Percentiles rank a stretch among this genome's conserved stretches.
phyloP scores from a whole-genome alignment of 1,140 invertebrate species.

The Heterodera carotae region DNA sequence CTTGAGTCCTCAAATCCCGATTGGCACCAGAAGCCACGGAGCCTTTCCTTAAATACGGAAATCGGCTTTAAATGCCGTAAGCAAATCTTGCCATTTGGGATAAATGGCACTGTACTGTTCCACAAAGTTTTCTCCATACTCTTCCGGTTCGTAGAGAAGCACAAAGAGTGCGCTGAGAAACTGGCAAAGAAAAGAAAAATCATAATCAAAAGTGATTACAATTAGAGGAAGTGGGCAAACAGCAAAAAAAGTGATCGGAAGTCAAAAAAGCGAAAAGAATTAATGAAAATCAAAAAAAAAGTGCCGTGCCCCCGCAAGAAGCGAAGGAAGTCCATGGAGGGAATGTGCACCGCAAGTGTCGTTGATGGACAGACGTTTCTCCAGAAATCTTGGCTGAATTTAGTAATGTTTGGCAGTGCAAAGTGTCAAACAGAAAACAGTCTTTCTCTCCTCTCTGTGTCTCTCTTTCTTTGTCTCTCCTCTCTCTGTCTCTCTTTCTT shows the following conservation, averaged over 20 bases:
- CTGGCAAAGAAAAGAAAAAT: constrained; percentile 33
- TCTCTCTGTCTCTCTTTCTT: too few relatives aligned
- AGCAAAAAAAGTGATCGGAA: too few relatives aligned
- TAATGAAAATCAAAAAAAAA: background rate
- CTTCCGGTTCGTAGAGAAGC: constrained; percentile 53
- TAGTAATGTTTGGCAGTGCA: too few relatives aligned
- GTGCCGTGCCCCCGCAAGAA: constrained; percentile 66
- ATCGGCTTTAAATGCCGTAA: background rate
- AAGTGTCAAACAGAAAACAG: too few relatives aligned
- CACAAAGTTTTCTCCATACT: constrained; percentile 63
- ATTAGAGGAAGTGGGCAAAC: too few relatives aligned
- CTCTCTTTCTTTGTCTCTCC: too few relatives aligned
- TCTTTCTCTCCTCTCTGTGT: too few relatives aligned
- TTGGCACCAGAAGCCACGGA: constrained; percentile 68
- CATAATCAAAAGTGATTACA: background rate
- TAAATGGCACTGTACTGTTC: constrained; percentile 35
- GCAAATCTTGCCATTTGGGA: constrained; percentile 12
- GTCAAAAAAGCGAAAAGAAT: too few relatives aligned
- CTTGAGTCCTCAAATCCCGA: constrained; percentile 73
- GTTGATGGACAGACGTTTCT: constrained; percentile 61
- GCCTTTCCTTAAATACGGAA: background rate
- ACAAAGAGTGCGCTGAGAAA: constrained; percentile 60
- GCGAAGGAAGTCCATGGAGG: constrained; percentile 68
- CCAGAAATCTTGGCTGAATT: constrained; percentile 48
- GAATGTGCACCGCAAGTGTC: constrained; percentile 70